Conservation (phyloP, 1,140 invertebrate genomes). For the Melipona quadrifasciata region DNA sequence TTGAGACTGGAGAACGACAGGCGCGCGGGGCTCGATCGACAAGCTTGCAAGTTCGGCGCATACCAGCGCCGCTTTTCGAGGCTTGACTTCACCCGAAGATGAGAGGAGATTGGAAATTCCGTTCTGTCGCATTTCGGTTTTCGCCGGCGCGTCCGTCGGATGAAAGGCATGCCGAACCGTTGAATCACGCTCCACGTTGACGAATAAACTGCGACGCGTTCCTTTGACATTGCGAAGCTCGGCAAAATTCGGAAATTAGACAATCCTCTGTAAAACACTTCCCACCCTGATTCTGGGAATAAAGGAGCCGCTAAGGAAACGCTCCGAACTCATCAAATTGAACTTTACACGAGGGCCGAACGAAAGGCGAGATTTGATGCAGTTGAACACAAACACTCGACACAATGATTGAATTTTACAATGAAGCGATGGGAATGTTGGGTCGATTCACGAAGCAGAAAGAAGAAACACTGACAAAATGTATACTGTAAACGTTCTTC, state of each 20-base stretch:
- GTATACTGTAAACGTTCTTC: no score
- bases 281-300: not conserved
- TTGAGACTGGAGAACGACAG: not conserved
- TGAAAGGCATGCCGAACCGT: slow-evolving; percentile 25
- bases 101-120: slow-evolving; percentile 58
- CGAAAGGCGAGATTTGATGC: no score
- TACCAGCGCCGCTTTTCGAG: slow-evolving; percentile 4
- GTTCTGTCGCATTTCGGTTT: slow-evolving; percentile 38
- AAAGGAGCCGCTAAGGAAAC: not conserved
- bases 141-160: not conserved
- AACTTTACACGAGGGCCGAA: no score
- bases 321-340: no score
- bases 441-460: no score
- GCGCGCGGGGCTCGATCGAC: not conserved
- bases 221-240: not conserved
- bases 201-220: not conserved
- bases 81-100: slow-evolving; percentile 32
- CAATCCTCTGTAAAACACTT: not conserved
- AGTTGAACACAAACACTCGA: no score
- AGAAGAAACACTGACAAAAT: no score
- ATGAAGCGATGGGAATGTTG: no score
- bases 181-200: slow-evolving; percentile 19
- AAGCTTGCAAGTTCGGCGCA: not conserved
- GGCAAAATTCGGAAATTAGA: not conserved
- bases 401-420: no score